These are phyloP conservation scores for Baryphthengus martii DNA, from an alignment of 2,113 vertebrate species.

Conservation along the genomic window DNA sequence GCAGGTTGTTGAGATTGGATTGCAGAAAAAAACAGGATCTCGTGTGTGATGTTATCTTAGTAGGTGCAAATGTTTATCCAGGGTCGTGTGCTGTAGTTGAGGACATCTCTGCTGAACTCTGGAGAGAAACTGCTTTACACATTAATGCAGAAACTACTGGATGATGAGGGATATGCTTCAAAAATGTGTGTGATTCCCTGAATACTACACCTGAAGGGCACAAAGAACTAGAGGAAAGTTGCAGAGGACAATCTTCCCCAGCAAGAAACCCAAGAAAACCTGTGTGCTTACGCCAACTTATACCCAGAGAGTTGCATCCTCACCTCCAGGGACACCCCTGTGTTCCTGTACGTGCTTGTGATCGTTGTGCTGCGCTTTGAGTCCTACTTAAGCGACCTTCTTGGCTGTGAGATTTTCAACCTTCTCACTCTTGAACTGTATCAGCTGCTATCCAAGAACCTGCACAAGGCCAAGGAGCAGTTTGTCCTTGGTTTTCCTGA, in stretches of 20 bases:
- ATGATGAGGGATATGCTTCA: neutral
- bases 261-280: neutral
- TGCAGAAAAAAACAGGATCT: neutral
- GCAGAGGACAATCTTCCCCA: neutral
- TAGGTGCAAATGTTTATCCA: neutral
- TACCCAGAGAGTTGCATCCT: neutral
- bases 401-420: neutral
- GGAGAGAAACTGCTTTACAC: neutral
- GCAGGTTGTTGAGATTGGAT: neutral
- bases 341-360: neutral
- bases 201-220: neutral
- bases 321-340: neutral
- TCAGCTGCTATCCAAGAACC: neutral
- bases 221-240: neutral
- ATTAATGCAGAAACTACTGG: neutral
- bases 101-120: neutral
- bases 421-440: neutral
- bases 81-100: neutral
- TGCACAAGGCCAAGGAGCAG: neutral
- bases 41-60: neutral
- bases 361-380: neutral
- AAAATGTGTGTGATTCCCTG: neutral
- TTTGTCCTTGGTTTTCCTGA: neutral
- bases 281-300: accelerated
- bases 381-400: neutral